Base-by-base conservation (phyloP, 2,113 vertebrate genomes). In the Brachyhypopomus gauderio region DNA sequence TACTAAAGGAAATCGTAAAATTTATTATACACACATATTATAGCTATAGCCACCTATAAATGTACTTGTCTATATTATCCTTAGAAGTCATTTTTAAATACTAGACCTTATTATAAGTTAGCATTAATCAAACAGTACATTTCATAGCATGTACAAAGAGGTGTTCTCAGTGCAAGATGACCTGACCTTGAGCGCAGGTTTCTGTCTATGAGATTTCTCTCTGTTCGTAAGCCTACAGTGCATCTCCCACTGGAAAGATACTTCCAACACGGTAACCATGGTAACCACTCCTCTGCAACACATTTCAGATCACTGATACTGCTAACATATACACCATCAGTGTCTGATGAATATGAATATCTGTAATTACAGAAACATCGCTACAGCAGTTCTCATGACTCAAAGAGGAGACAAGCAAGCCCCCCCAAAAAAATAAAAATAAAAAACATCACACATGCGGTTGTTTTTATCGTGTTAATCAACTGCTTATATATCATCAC, bases 211-310 rank as follows among this genome's bases (percentile, higher is more conserved):
- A 81, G 79, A 59, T 45, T 75, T 34, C 67, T 38, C 71, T 58
- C n/a, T 64, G 23, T 62, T 22, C 59, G 20, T 52, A 67, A 67
- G 48, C 72, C 72, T 23, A 20, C 72, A 81, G 72, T 63, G 75
- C 79, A 66, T 81, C 79, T 75, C 52, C 45, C 62, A 82, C 75
- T 63, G 22, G 38, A 45, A 72, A 70, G 72, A 80, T 59, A 78
- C 79, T 75, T 73, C 38, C 69, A 78, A 66, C 23, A n/a, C 38
- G 17, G 82, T 84, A 77, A 81, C 79, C 79, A 82, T 86, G 82
- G 82, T 59, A 82, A 84, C 82, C 60, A 30, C 79, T 63, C 63
- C 63, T 60, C 78, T 83, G 74, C 75, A 81, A 62, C 48, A 78
- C 70, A 80, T 80, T 67, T 75, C 34, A 64, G 69, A 79, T 77